Base-by-base conservation (phyloP, 2,113 vertebrate species). In the Corynorhinus townsendii region DNA sequence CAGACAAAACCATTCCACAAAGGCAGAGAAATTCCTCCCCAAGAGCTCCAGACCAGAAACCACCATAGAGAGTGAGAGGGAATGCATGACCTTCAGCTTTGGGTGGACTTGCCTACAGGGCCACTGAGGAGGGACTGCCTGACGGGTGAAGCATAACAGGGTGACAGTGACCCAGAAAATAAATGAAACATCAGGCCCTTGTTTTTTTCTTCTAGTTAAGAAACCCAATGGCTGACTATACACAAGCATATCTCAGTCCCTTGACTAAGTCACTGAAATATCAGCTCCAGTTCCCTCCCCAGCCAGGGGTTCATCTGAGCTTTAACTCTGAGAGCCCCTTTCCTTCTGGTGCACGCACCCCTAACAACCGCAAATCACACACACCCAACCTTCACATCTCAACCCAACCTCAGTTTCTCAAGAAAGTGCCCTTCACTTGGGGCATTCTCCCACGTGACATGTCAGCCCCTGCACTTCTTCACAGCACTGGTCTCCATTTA, bases 1-100 rank as follows among this genome's bases (percentile, higher is more conserved):
- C n/a, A 56, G 20, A 85, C 14, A 91, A 93, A 96, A 90, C n/a
- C 33, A 66, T 68, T 43, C 64, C 73, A 86, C 66, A 79, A 49
- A 92, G 89, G 77, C 54, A 64, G 33, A 86, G n/a, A 82, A 75
- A 68, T 49, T 33, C 83, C 54, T 92, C 45, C 22, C 47, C 20
- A 66, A 59, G 68, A 85, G 35, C 45, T 62, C 52, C 47, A 73
- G n/a, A n/a, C 38, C 72, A 72, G 62, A 75, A 72, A 64, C 16
- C 20, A 68, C 22, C 45, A 45, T 2, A 83, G 4, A 66, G 3
- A 62, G 10, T 40, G 24, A 52, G 28, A 8, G 71, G 43, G 5
- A 43, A 26, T 10, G 7, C 17, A 52, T 40, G 22, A 62, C 45
- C 45, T 43, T 89, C 68, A 59, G 90, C 52, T 95, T 47, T 47